Conservation (phyloP, 2,113 vertebrate genomes). For the Cygnus atratus region DNA sequence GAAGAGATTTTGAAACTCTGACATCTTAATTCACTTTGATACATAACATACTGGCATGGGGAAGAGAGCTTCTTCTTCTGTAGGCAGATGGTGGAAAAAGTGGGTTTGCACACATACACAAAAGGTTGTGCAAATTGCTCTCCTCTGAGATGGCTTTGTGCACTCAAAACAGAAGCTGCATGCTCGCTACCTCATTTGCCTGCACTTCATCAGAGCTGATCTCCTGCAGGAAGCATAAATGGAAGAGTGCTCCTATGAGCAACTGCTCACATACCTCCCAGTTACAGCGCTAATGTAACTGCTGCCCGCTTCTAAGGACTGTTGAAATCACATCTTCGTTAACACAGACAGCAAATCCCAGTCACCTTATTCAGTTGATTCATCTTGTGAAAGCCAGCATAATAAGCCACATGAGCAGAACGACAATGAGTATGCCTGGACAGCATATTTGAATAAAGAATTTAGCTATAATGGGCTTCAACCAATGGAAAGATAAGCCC, state of each 20-base stretch:
- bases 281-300: neutral
- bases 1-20: neutral
- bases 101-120: neutral
- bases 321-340: neutral
- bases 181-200: fast-evolving
- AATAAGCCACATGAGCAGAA: neutral
- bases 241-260: neutral
- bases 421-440: neutral
- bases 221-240: neutral
- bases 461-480: neutral
- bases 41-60: neutral
- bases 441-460: neutral
- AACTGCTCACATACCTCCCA: neutral
- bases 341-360: neutral
- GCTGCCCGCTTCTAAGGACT: neutral
- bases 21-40: neutral
- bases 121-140: neutral
- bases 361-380: neutral
- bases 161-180: neutral
- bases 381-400: neutral
- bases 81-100: neutral
- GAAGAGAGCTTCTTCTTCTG: neutral
- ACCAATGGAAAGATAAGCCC: neutral
- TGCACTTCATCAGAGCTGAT: neutral
- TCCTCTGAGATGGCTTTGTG: neutral